These are phyloP conservation scores for Pogonocherus hispidulus DNA, from an alignment of 2,888 invertebrate species.

Conservation along the genomic window DNA sequence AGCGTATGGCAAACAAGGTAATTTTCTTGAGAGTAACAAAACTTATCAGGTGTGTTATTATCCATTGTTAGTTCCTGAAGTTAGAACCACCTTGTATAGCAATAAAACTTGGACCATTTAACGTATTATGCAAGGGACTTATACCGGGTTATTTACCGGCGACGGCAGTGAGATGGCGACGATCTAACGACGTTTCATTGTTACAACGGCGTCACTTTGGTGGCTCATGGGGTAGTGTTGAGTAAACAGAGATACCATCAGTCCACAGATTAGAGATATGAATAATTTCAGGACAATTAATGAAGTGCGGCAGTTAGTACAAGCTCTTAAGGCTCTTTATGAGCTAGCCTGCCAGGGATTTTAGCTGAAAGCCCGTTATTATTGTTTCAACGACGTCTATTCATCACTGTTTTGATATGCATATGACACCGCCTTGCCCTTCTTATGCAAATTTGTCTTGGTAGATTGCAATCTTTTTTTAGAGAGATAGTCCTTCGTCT, in stretches of 20 bases:
- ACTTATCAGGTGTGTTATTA: too few relatives aligned
- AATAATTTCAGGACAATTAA: constrained; percentile 67
- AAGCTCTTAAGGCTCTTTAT: constrained; percentile 64
- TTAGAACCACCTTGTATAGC: too few relatives aligned
- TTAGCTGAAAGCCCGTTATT: constrained; percentile 60
- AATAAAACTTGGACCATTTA: too few relatives aligned
- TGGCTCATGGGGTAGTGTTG: constrained; percentile 31
- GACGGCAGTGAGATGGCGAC: constrained; percentile 44
- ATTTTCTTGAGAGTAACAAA: too few relatives aligned
- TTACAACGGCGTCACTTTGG: constrained; percentile 32
- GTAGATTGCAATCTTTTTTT: constrained; percentile 63
- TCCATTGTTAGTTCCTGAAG: too few relatives aligned
- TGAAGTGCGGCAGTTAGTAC: constrained; percentile 64
- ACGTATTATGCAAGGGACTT: constrained; percentile 41
- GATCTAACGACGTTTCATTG: constrained; percentile 46
- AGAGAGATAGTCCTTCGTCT: constrained; percentile 29
- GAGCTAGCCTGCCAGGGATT: constrained; percentile 59
- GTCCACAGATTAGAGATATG: constrained; percentile 67
- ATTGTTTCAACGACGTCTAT: constrained; percentile 64
- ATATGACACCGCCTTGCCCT: constrained; percentile 61
- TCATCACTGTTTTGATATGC: constrained; percentile 64
- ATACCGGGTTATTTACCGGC: constrained; percentile 41
- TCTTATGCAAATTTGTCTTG: constrained; percentile 64
- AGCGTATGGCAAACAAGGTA: too few relatives aligned
- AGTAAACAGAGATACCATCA: constrained; percentile 65